These are phyloP conservation scores for Thrips palmi DNA, from an alignment of 1,140 invertebrate genomes.

Conservation along the genomic window DNA sequence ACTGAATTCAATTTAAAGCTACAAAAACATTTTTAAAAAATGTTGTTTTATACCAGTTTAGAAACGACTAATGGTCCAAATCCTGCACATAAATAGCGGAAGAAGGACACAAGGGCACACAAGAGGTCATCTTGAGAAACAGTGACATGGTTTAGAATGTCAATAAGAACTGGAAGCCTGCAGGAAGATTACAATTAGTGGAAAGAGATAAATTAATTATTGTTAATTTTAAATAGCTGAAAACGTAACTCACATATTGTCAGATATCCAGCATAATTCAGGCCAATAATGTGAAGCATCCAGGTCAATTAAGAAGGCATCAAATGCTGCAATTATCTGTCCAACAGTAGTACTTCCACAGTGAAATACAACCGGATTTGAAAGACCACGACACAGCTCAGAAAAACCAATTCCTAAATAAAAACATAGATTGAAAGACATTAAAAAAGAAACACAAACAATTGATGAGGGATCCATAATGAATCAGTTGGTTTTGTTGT, in stretches of 20 bases:
- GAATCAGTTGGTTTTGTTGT: too few species aligned
- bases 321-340: constrained; percentile 30
- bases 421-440: constrained; percentile 11
- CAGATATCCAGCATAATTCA: constrained; percentile 32
- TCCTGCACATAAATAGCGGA: constrained; percentile 6
- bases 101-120: too few species aligned
- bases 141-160: constrained; percentile 21
- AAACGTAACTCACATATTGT: constrained; percentile 25
- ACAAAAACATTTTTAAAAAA: constrained; percentile 5
- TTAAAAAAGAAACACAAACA: too few species aligned
- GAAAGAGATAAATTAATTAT: neutral
- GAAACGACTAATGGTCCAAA: constrained; percentile 10
- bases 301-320: constrained; percentile 23
- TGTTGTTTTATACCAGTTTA: constrained; percentile 1
- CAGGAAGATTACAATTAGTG: too few species aligned
- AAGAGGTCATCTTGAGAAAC: constrained; percentile 19
- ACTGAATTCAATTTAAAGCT: neutral
- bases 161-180: constrained; percentile 25
- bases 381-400: constrained; percentile 26
- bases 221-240: neutral
- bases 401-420: constrained; percentile 27
- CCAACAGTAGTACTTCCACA: constrained; percentile 24
- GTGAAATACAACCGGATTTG: constrained; percentile 32
- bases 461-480: too few species aligned
- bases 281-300: constrained; percentile 24